Evolutionary conservation across 2,113 vertebrate genomes (phyloP), one percentile per base, ranked within the genome.

Genomic region (Pholis gunnellus): DNA sequence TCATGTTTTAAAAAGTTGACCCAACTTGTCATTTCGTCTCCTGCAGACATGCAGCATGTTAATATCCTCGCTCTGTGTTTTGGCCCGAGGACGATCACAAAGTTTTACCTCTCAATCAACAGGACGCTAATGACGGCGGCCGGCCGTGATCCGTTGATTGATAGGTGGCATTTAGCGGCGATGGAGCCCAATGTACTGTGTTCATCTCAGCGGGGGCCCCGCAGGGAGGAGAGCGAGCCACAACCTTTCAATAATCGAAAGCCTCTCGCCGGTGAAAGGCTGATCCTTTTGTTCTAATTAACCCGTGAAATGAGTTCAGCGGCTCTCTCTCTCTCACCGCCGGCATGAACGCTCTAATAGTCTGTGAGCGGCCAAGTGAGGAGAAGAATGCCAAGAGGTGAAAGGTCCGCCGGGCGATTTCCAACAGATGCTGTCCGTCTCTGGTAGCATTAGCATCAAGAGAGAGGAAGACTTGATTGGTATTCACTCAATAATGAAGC

Each of bases 201-300:
- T 86, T 79, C 70, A 6, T 78, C 84, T 80, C 83, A 34, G 38
- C 20, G 31, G 44, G 54, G 75, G 87, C 86, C 86, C 90, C 63
- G 73, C 72, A 27, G 87, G 88, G 81, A 84, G 74, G 85, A 86
- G 86, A 78, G 81, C 59, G 31, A 89, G 85, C 86, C 83, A 60
- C 90, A 91, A 89, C 90, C 93, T 88, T 93, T 92, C 86, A 87
- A 92, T 93, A 91, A 92, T 89, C 91, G 81, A 87, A 91, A 87
- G 87, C 83, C 85, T 91, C 82, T 88, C 87, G 86, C 78, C 80
- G 6, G 69, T 65, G 85, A 85, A 92, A 92, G 90, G 83, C 90
- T 85, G 86, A 87, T 91, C 91, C 89, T 87, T 94, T 94, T 95
- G 92, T 95, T 95, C 94, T 95, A 94, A 95, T 95, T 95, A 95